Evolutionary conservation across 2,113 vertebrate species (phyloP), one percentile per base, ranked within the genome.

Genomic region (Lampris megalopsis): DNA sequence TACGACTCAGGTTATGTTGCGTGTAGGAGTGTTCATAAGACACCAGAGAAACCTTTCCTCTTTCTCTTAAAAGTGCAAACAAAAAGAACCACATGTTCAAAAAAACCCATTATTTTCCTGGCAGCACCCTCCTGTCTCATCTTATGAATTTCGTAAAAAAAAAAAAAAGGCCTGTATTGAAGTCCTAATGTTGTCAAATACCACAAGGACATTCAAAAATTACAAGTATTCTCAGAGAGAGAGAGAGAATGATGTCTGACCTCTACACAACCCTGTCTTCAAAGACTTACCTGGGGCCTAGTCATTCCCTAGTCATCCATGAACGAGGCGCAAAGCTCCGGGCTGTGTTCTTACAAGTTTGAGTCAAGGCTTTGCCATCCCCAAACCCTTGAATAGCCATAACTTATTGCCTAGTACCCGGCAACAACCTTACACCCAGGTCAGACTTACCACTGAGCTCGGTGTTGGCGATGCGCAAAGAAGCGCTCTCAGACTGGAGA

Each of bases 391-490:
- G 57, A 40, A 35, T 8, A 9, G 13, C 9, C 57, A 9, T 59
- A 42, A 60, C 56, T 63, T 54, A 41, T 58, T 58, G 79, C 75
- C 56, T 40, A 4, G 8, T 9, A 52, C 72, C 6, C 59, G 13
- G 68, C 4, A 10, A 13, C 6, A 4, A 41, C 42, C 54, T 56
- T 37, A 60, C 24, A 56, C 48, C 72, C 13, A 37, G 8, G 42
- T 1, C 6, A 71, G 65, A 97, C 97, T 96, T 96, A 99, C 98
- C 96, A 42, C 96, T 98, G 92, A 99, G 95, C 93, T 99, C 97
- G 8, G 96, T 97, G 93, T 97, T 98, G 67, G 96, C 95, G 83
- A 97, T 98, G 83, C 97, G 97, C 88, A 99, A 94, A 3, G 96
- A 94, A 36, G 97, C 94, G 0, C 95, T 99, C 95, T 99, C 97